Evolutionary conservation across 2,797 vertebrate species (phyloP).

Genomic region (Lutjanus campechanus): DNA sequence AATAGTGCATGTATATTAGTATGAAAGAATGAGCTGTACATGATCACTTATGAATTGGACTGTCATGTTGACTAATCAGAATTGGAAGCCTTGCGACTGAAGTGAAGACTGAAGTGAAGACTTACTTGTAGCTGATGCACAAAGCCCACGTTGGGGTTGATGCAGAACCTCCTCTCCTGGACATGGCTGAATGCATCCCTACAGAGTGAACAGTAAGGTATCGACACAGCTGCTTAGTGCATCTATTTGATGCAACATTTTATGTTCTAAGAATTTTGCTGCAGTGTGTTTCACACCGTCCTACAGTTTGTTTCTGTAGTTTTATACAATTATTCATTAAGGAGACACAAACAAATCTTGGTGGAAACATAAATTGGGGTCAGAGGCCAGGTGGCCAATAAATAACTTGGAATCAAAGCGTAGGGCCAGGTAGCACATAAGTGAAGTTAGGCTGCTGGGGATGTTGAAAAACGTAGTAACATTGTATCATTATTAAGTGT

Average conservation of each 20-base stretch:
- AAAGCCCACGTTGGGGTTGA: slow-evolving; percentile 99
- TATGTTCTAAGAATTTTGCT: neutral
- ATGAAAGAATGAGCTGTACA: neutral
- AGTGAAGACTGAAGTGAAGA: no score
- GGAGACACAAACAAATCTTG: neutral
- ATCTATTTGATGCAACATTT: neutral
- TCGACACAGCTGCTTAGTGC: no score
- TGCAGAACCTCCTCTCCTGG: slow-evolving; percentile 99
- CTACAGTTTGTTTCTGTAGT: neutral
- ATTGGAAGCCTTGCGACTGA: neutral
- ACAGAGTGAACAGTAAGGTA: slow-evolving; percentile 22
- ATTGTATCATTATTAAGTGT: no score
- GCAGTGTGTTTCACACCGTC: no score
- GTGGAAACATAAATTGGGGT: neutral
- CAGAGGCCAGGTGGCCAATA: no score
- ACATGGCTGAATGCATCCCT: slow-evolving; percentile 99
- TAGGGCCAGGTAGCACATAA: no score
- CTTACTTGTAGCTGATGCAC: slow-evolving; percentile 98
- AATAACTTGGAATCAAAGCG: no score
- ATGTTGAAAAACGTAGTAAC: no score
- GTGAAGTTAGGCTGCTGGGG: no score
- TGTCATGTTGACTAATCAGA: neutral
- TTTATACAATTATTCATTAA: neutral
- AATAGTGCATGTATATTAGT: neutral
- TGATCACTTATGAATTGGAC: neutral